phyloP scores from a whole-genome alignment of 2,113 vertebrate species.

The Gymnarchus niloticus region DNA sequence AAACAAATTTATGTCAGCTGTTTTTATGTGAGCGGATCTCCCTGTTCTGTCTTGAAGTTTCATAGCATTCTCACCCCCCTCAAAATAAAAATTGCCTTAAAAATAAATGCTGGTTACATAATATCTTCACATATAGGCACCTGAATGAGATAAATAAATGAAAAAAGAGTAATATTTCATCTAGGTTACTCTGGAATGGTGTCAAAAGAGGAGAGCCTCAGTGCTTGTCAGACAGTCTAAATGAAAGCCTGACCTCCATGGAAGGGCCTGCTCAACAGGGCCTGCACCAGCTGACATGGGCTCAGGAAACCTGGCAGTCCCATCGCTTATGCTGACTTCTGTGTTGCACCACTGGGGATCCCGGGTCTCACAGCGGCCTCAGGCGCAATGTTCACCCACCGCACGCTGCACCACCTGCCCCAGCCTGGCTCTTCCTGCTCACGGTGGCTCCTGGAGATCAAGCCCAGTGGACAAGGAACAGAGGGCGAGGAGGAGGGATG shows the following conservation, averaged over 20 bases:
- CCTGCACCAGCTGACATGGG: slow-evolving; percentile 58
- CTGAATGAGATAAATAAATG: background rate
- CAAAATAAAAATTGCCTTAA: background rate
- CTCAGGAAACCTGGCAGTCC: slow-evolving; percentile 58
- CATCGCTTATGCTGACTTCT: slow-evolving; percentile 56
- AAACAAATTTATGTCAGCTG: background rate
- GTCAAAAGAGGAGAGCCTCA: background rate
- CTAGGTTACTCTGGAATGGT: slow-evolving; percentile 33
- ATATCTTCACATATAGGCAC: background rate
- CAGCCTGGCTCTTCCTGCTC: background rate
- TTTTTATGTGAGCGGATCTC: background rate
- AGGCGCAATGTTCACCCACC: background rate
- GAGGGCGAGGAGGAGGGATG: background rate
- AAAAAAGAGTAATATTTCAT: background rate
- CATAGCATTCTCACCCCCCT: background rate
- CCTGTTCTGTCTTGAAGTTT: background rate
- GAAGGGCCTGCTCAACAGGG: slow-evolving; percentile 56
- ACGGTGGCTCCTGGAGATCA: background rate
- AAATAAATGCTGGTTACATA: background rate
- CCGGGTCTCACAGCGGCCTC: slow-evolving; percentile 13
- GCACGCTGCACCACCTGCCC: background rate
- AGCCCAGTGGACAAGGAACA: background rate
- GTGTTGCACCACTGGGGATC: slow-evolving; percentile 44
- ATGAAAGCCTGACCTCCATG: slow-evolving; percentile 34
- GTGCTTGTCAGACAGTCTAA: background rate